phyloP scores from a whole-genome alignment of 2,797 vertebrate species.

The Pitangus sulphuratus region DNA sequence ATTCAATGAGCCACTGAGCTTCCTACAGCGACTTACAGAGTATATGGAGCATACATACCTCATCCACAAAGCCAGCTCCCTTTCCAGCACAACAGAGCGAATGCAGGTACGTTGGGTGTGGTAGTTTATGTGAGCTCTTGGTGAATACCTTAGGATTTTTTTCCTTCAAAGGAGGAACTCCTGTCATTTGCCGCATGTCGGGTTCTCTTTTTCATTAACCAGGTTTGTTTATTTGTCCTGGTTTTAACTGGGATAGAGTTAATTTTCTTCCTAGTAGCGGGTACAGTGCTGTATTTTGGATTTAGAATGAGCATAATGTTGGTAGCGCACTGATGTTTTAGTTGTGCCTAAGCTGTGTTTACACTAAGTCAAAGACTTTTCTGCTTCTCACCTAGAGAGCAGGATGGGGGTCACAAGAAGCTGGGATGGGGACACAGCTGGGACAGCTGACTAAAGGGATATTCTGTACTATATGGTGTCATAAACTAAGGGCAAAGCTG shows the following conservation, averaged over 20 bases:
- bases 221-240: neutral
- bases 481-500: neutral
- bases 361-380: neutral
- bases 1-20: slow-evolving; percentile 97
- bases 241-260: neutral
- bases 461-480: neutral
- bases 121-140: neutral
- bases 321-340: neutral
- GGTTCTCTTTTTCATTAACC: neutral
- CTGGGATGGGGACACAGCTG: neutral
- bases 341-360: neutral
- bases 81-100: slow-evolving; percentile 87
- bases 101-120: slow-evolving; percentile 86
- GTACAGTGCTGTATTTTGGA: neutral
- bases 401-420: neutral
- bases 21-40: slow-evolving; percentile 93
- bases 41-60: slow-evolving; percentile 99
- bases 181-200: neutral
- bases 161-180: neutral
- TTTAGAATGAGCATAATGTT: neutral
- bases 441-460: neutral
- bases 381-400: neutral
- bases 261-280: neutral
- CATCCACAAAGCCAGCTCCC: slow-evolving; percentile 91
- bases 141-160: neutral